Evolutionary conservation across 2,113 vertebrate genomes (phyloP).

Genomic region (Myrmophylax atrothorax): DNA sequence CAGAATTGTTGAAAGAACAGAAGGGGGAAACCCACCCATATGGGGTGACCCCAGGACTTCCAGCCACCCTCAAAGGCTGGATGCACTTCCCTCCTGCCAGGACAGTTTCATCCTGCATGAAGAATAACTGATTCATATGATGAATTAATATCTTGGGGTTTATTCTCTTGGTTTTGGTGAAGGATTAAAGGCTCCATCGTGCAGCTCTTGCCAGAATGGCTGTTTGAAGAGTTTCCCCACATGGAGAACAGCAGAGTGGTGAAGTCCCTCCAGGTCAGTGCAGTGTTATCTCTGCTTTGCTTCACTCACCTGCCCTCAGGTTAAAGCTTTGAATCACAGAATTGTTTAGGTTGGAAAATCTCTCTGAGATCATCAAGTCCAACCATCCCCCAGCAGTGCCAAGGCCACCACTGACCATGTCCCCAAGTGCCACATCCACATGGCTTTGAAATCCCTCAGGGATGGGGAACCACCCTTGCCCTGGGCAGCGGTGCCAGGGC

Average conservation of each 20-base stretch:
- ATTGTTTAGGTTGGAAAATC: neutral
- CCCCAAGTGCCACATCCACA: neutral
- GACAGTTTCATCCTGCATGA: accelerated
- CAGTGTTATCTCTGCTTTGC: neutral
- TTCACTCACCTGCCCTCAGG: neutral
- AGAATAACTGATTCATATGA: accelerated
- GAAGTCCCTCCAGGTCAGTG: constrained; percentile 75
- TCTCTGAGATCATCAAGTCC: accelerated
- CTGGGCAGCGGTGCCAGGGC: neutral
- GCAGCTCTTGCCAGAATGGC: constrained; percentile 66
- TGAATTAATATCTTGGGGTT: neutral
- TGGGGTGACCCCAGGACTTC: neutral
- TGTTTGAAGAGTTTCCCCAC: constrained; percentile 72
- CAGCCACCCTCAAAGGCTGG: neutral
- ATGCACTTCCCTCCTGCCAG: neutral
- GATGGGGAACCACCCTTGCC: too few relatives aligned
- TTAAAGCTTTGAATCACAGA: neutral
- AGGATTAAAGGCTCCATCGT: constrained; percentile 57
- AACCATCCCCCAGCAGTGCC: neutral
- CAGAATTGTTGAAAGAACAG: neutral
- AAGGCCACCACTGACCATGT: neutral
- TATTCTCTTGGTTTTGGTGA: neutral
- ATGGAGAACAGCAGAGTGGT: constrained; percentile 69
- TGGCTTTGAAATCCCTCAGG: neutral
- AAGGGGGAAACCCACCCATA: accelerated